Evolutionary conservation across 2,888 invertebrate genomes (phyloP), one percentile per base, ranked within the genome.

Genomic region (Trypoxylon attenuatum): DNA sequence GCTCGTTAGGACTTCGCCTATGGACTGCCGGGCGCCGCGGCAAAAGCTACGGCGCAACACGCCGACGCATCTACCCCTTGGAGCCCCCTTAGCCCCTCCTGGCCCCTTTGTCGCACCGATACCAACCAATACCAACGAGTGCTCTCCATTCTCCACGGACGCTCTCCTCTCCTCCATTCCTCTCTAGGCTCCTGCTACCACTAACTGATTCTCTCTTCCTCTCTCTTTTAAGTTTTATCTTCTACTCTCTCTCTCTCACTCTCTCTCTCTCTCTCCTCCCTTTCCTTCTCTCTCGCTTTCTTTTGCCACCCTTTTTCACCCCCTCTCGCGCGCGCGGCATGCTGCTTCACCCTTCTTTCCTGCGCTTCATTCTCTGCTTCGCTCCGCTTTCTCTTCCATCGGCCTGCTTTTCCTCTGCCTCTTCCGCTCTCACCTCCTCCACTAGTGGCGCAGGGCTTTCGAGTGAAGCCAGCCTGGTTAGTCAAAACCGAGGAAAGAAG

Each of bases 1-100:
- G 69, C 84, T 82, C 80, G 82, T 76, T 78, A 77, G 84, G 73
- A 77, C 80, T 81, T 82, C 84, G 81, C 79, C 82, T 78, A 80
- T 80, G 80, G 82, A 85, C 85, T 86, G 84, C 71, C 82, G 79
- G 77, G 72, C 75, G 76, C 80, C 81, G 83, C 82, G 79, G 79
- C 75, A 72, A 81, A 81, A 80, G 74, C 81, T 72, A 76, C 71
- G 62, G 85, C 85, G 85, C 85, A 85, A 71, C 81, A 72, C 75
- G 68, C 76, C 79, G 79, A 84, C 85, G 85, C 85, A 85, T 76
- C 80, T 69, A 72, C 70, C 79, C 75, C 76, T 73, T 70, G 51
- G 41, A 64, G 56, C 47, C 66, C 58, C 74, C 42, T 41, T 39
- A 64, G 54, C 47, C 66, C 58, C 74, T 41, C 41, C 25, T 42